Percentiles rank a stretch among this genome's conserved stretches.
These are phyloP conservation scores for Pseudobourletiella spinata DNA, from an alignment of 1,140 invertebrate species.

Conservation along the genomic window DNA sequence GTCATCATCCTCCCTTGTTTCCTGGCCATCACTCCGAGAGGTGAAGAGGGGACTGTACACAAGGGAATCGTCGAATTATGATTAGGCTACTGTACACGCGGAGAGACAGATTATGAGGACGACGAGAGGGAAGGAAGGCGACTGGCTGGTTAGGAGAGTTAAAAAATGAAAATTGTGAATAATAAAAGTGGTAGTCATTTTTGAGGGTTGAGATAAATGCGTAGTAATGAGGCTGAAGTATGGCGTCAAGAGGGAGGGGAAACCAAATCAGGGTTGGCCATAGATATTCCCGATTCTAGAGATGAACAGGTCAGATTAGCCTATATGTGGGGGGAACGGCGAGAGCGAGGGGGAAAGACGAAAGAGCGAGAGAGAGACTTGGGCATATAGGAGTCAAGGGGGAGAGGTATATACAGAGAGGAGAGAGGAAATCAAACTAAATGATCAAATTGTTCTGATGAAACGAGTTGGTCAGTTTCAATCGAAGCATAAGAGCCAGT, in stretches of 20 bases:
- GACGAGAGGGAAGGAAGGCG: too few species aligned
- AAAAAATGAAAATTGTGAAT: not conserved
- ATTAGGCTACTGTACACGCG: too few species aligned
- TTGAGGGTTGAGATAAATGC: not conserved
- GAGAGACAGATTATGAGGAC: too few species aligned
- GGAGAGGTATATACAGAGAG: not conserved
- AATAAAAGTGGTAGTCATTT: conserved; percentile 3
- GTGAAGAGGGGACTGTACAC: too few species aligned
- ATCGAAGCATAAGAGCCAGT: conserved; percentile 3
- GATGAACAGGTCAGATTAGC: not conserved
- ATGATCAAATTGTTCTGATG: not conserved
- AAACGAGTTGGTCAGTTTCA: conserved; percentile 5
- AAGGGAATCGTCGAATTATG: too few species aligned
- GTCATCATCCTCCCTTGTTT: too few species aligned
- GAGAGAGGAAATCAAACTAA: not conserved
- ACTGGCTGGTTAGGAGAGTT: too few species aligned
- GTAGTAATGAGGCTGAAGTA: not conserved
- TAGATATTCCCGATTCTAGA: not conserved
- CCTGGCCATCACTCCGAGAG: too few species aligned
- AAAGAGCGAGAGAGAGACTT: not conserved
- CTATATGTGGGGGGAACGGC: not conserved
- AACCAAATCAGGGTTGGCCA: not conserved
- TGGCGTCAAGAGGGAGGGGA: conserved; percentile 1
- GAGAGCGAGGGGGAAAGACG: not conserved
- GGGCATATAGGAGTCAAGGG: too few species aligned